Percentiles rank a stretch among this genome's conserved stretches.
These are phyloP conservation scores for Trachelus iudaicus DNA, from an alignment of 2,888 invertebrate species.

Conservation along the genomic window DNA sequence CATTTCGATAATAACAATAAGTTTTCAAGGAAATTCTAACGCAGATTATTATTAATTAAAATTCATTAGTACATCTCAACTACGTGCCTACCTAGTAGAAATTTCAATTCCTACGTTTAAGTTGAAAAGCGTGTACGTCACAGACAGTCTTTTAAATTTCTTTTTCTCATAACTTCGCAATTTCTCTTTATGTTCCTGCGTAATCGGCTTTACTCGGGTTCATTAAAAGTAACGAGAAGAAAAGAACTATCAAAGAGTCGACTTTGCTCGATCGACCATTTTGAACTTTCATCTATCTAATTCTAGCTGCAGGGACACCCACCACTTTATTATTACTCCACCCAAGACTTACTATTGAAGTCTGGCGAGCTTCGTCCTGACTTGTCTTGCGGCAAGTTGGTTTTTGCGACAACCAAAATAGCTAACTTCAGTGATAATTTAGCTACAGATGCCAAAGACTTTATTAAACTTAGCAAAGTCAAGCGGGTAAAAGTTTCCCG, in stretches of 20 bases:
- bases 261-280: neutral
- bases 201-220: neutral
- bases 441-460: conserved; percentile 54
- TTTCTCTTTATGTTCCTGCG: neutral
- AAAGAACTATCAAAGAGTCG: neutral
- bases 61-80: neutral
- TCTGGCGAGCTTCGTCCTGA: conserved; percentile 1
- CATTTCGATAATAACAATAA: neutral
- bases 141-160: neutral
- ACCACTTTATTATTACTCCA: conserved; percentile 2
- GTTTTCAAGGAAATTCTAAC: neutral
- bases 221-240: neutral
- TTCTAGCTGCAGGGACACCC: neutral
- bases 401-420: conserved; percentile 29
- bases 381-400: conserved; percentile 15
- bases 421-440: conserved; percentile 57
- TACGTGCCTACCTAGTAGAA: neutral
- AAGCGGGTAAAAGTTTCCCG: conserved; percentile 14
- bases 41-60: neutral
- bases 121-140: neutral
- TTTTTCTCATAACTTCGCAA: neutral
- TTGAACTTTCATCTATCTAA: neutral
- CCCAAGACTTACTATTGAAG: neutral
- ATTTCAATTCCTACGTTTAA: neutral
- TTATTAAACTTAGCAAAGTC: conserved; percentile 42